Conservation (phyloP, 2,797 vertebrate genomes). For the Eulemur rubriventer region DNA sequence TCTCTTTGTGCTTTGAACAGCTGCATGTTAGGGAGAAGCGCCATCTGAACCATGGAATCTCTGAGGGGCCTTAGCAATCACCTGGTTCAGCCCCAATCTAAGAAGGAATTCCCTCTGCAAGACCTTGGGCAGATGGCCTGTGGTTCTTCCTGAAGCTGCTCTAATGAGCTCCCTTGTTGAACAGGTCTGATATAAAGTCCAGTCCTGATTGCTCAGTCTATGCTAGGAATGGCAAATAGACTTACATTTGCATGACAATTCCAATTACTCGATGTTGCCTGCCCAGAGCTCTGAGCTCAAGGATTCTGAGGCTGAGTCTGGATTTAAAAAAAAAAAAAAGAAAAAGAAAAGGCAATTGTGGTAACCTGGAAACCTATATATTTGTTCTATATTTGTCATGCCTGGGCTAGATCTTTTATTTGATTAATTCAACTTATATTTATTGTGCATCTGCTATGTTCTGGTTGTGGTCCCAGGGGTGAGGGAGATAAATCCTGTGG, state of each 20-base stretch:
- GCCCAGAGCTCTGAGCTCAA: neutral
- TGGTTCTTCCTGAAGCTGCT: neutral
- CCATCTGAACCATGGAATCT: neutral
- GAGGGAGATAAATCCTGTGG: neutral
- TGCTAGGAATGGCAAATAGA: neutral
- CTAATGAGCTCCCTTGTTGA: neutral
- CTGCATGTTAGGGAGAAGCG: neutral
- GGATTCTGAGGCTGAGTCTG: neutral
- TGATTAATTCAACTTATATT: neutral
- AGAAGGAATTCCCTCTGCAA: neutral
- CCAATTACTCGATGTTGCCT: neutral
- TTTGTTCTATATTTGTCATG: neutral
- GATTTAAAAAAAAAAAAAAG: neutral
- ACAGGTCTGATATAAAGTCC: neutral
- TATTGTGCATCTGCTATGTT: neutral
- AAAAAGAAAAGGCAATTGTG: neutral
- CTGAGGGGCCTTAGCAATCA: neutral
- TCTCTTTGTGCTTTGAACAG: neutral
- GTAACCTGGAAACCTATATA: neutral
- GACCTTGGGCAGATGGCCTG: neutral
- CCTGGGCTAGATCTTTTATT: neutral
- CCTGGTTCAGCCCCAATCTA: neutral
- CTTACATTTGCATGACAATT: neutral
- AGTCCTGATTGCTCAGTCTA: neutral
- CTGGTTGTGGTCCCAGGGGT: neutral